Evolutionary conservation across 2,888 invertebrate species (phyloP).

Genomic region (Nomada flava): DNA sequence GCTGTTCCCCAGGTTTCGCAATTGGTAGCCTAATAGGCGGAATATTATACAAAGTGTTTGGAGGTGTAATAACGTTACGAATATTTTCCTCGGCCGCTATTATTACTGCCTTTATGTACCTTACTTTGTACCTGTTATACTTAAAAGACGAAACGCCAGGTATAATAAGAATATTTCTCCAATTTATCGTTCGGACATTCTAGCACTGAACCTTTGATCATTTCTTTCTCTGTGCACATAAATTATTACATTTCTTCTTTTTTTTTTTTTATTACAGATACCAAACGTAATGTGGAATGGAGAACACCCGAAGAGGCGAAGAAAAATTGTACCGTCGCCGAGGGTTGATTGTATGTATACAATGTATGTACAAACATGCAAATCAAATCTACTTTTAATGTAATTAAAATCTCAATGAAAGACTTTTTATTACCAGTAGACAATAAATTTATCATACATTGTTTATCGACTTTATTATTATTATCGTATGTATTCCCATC

Average conservation of each 20-base stretch:
- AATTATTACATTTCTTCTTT: background rate
- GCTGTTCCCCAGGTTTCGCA: slow-evolving; percentile 87
- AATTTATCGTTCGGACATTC: background rate
- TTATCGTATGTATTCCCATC: no score
- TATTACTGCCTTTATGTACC: slow-evolving; percentile 84
- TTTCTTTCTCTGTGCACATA: background rate
- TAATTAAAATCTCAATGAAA: background rate
- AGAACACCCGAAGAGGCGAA: slow-evolving; percentile 77
- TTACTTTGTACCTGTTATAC: slow-evolving; percentile 82
- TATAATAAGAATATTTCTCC: slow-evolving; percentile 37
- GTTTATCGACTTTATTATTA: background rate
- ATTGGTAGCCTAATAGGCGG: slow-evolving; percentile 91
- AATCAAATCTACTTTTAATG: slow-evolving; percentile 1
- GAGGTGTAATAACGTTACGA: slow-evolving; percentile 86
- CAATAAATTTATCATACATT: background rate
- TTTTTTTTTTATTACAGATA: slow-evolving; percentile 58
- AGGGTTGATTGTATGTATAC: slow-evolving; percentile 22
- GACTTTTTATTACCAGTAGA: background rate
- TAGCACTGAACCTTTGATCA: no score
- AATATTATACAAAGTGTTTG: slow-evolving; percentile 87
- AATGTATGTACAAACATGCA: background rate
- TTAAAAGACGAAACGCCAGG: slow-evolving; percentile 80
- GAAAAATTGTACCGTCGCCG: slow-evolving; percentile 63
- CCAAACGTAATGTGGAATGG: slow-evolving; percentile 72
- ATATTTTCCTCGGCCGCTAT: slow-evolving; percentile 84